phyloP scores from a whole-genome alignment of 2,888 invertebrate species.

The Sphecodes monilicornis region DNA sequence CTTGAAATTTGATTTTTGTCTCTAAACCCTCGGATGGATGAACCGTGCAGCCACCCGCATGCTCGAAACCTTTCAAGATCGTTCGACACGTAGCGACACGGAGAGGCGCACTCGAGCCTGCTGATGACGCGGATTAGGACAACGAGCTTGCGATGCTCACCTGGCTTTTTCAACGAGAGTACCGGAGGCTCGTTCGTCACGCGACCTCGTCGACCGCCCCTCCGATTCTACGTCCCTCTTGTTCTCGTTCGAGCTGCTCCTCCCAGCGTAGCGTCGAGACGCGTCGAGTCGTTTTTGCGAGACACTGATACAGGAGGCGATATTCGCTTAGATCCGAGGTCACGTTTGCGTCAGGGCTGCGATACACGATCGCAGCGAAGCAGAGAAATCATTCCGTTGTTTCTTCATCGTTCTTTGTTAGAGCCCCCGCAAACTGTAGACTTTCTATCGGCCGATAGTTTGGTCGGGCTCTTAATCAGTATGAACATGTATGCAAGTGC shows the following conservation, averaged over 20 bases:
- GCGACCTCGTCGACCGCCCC: slow-evolving; percentile 15
- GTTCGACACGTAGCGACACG: slow-evolving; percentile 70
- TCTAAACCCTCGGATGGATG: not conserved
- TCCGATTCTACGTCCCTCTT: not conserved
- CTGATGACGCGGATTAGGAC: slow-evolving; percentile 81
- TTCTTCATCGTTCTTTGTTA: no score
- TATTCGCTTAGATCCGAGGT: not conserved
- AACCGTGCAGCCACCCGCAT: slow-evolving; percentile 15
- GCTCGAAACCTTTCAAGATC: slow-evolving; percentile 53
- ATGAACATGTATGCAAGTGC: no score
- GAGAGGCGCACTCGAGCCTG: slow-evolving; percentile 76
- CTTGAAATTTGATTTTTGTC: slow-evolving; percentile 2
- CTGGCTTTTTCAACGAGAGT: slow-evolving; percentile 77
- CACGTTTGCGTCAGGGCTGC: not conserved
- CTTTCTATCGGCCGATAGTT: no score
- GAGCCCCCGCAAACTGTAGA: no score
- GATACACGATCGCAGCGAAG: no score
- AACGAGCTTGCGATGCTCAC: slow-evolving; percentile 81
- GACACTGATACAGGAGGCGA: not conserved
- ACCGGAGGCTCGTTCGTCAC: slow-evolving; percentile 58
- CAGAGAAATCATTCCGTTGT: not conserved
- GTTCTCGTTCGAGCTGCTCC: slow-evolving; percentile 3
- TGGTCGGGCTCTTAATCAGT: no score
- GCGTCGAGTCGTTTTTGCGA: not conserved
- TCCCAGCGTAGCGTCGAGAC: not conserved